Percentiles rank a stretch among this genome's conserved stretches.
These are phyloP conservation scores for Clivina fossor DNA, from an alignment of 2,888 invertebrate species.

Conservation along the genomic window DNA sequence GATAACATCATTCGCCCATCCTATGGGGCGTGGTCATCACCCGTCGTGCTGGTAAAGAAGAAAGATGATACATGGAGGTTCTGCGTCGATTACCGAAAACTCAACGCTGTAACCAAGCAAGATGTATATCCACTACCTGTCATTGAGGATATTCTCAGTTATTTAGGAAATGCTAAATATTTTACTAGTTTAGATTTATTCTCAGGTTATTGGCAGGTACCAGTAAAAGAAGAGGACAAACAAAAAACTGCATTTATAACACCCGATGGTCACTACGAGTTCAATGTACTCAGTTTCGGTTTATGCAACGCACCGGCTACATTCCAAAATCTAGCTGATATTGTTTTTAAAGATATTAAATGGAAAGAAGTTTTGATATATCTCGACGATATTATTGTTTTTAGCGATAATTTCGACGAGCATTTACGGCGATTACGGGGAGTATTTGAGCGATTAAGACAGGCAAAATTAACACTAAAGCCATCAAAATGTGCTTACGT, in stretches of 20 bases:
- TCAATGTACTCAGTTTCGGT: constrained; percentile 41
- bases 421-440: constrained; percentile 22
- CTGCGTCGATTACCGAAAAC: constrained; percentile 37
- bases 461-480: constrained; percentile 28
- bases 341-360: constrained; percentile 17
- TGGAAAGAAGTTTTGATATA: constrained; percentile 32
- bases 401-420: constrained; percentile 14
- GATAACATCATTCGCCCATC: constrained; percentile 35
- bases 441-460: constrained; percentile 31
- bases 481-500: constrained; percentile 33
- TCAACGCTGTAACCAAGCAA: constrained; percentile 37
- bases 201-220: constrained; percentile 41
- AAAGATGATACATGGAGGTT: constrained; percentile 35
- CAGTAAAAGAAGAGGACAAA: no score
- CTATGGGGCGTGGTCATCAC: constrained; percentile 29
- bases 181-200: constrained; percentile 40
- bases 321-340: constrained; percentile 35
- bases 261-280: constrained; percentile 40
- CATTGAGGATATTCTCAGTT: constrained; percentile 40
- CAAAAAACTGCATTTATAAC: constrained; percentile 39
- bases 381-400: constrained; percentile 32
- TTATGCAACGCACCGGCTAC: constrained; percentile 40
- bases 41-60: constrained; percentile 34
- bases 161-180: constrained; percentile 36
- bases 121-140: constrained; percentile 39